Base-by-base conservation (phyloP, 1,140 invertebrate genomes). In the Bilobella aurantiaca region DNA sequence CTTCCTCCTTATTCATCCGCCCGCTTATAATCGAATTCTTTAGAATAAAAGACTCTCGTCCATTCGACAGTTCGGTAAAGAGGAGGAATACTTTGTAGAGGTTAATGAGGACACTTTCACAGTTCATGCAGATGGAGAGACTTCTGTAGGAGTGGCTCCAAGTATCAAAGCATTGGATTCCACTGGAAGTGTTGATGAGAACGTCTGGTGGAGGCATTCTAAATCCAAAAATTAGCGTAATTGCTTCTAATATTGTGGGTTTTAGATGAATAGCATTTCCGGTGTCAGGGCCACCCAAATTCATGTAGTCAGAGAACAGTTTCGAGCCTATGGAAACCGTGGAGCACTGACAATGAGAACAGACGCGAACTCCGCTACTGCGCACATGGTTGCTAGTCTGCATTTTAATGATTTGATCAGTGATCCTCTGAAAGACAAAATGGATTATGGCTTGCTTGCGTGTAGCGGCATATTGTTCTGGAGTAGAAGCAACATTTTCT, bases 11-110 rank as follows among this genome's bases (percentile, higher is more conserved):
- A 18, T 53, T 23, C 12, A 53, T 3, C 8, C 49, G 49, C 25
- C 49, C 49, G 25, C 49, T 53, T 12, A 53, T 53, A 23, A 53
- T 53, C 3, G 49, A 53, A 23, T 53, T 53, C 49, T 53, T 53
- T 5, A 53, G 49, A 23, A 53, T 53, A 23, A 53, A 53, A 53
- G 49, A 53, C 5, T 5, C 23, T 23, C 25, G 14, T 23, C 49
- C 49, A 16, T 53, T 12, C 23, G 49, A 23, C 5, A 53, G 49
- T 23, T 53, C 49, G 23, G 49, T 53, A 23, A 53, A 53, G 3
- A 53, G 49, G 23, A 53, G 8, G 49, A 53, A 53, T 53, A 53
- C 49, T 23, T 53, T 53, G 49, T 53, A 53, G 14, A 53, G 8
- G 14, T 53, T 5, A 23, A 23, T 5, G 8, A 53, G 49, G 49